Conservation (phyloP, 2,888 invertebrate species). For the Julus scanicus region DNA sequence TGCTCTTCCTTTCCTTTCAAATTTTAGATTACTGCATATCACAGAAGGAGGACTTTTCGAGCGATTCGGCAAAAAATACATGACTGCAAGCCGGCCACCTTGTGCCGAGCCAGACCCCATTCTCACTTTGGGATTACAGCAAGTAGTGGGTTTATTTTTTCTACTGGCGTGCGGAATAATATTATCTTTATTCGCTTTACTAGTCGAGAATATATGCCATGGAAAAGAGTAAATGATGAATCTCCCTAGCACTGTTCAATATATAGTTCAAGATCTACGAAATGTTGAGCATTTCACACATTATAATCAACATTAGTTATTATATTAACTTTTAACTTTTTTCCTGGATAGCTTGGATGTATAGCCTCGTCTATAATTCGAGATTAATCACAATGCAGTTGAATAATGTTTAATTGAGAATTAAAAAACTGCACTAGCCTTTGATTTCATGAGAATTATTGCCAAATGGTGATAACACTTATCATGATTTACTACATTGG, state of each 20-base stretch:
- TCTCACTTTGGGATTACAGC: background rate
- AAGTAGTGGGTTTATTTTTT: slow-evolving; percentile 14
- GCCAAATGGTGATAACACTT: too few relatives aligned
- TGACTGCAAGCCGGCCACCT: background rate
- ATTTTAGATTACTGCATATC: background rate
- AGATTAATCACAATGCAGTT: too few relatives aligned
- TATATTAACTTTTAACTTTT: too few relatives aligned
- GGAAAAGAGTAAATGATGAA: background rate
- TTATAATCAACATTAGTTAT: too few relatives aligned
- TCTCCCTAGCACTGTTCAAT: too few relatives aligned
- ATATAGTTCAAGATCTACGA: too few relatives aligned
- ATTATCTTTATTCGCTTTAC: background rate
- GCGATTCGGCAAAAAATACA: slow-evolving; percentile 43
- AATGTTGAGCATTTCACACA: too few relatives aligned
- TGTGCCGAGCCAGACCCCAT: background rate
- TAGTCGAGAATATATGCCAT: background rate
- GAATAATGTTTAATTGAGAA: background rate
- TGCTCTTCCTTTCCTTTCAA: background rate
- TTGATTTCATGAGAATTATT: too few relatives aligned
- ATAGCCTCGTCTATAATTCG: too few relatives aligned
- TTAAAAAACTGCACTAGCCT: background rate
- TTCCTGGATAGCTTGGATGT: too few relatives aligned
- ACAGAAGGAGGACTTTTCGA: slow-evolving; percentile 26
- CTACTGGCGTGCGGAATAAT: background rate
- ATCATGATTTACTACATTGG: too few relatives aligned